Evolutionary conservation across 2,888 invertebrate species (phyloP).

Genomic region (Hirtodrosophila histrioides): DNA sequence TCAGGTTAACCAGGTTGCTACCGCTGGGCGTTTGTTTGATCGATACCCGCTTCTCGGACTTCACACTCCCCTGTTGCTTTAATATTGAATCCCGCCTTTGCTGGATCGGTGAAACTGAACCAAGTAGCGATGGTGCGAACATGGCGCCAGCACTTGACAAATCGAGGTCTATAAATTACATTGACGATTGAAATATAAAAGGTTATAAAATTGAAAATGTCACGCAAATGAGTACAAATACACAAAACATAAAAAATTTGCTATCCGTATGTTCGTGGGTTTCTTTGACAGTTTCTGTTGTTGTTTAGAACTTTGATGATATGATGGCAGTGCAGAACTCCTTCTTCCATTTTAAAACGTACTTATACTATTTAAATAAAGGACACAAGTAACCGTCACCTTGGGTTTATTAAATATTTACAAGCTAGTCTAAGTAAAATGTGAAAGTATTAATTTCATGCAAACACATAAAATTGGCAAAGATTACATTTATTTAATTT

Average conservation of each 20-base stretch:
- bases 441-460: slow-evolving; percentile 27
- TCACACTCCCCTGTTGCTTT: slow-evolving; percentile 82
- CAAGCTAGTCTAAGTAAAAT: slow-evolving; percentile 43
- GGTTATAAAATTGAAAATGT: slow-evolving; percentile 6
- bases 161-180: slow-evolving; percentile 60
- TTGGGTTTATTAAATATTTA: slow-evolving; percentile 30
- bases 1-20: slow-evolving; percentile 42
- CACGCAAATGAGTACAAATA: neutral
- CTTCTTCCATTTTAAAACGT: slow-evolving; percentile 11
- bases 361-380: slow-evolving; percentile 3
- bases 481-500: neutral
- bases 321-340: slow-evolving; percentile 11
- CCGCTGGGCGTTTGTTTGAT: slow-evolving; percentile 74
- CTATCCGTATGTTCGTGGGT: slow-evolving; percentile 6
- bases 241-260: slow-evolving; percentile 22
- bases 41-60: slow-evolving; percentile 83
- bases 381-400: slow-evolving; percentile 23
- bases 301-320: neutral
- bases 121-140: slow-evolving; percentile 55
- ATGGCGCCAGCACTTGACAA: slow-evolving; percentile 53
- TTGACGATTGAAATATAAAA: slow-evolving; percentile 20
- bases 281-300: slow-evolving; percentile 3
- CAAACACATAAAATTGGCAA: slow-evolving; percentile 6
- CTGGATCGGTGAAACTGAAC: slow-evolving; percentile 73
- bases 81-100: slow-evolving; percentile 83